Conservation (phyloP, 2,888 invertebrate genomes). For the Amphipoea lucens region DNA sequence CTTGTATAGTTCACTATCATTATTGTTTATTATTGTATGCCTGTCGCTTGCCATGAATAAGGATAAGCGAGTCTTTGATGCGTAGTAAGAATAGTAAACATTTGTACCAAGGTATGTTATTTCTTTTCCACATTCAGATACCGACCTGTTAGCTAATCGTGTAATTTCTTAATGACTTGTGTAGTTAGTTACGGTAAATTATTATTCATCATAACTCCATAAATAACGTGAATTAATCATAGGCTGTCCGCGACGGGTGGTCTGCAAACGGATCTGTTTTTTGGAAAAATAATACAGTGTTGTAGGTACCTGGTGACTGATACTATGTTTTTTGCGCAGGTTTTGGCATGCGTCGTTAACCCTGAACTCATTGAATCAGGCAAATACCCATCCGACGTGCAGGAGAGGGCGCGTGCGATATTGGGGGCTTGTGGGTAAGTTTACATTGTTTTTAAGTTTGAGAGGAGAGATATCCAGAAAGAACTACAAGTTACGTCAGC, state of each 20-base stretch:
- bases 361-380: constrained; percentile 94
- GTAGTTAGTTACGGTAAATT: background rate
- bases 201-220: background rate
- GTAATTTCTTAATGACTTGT: background rate
- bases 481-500: no score
- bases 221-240: background rate
- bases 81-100: constrained; percentile 22
- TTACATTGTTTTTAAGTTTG: constrained; percentile 4
- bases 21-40: background rate
- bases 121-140: background rate
- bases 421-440: constrained; percentile 91
- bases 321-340: constrained; percentile 83
- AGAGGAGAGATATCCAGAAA: background rate
- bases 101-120: background rate
- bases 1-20: background rate
- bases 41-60: constrained; percentile 1
- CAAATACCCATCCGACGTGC: constrained; percentile 95
- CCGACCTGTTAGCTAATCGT: background rate
- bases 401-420: constrained; percentile 92
- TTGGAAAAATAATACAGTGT: background rate
- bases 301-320: background rate
- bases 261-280: no score
- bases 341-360: constrained; percentile 94
- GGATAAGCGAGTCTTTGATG: background rate
- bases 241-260: no score